These are phyloP conservation scores for Sebastes elongatus DNA, from an alignment of 2,797 vertebrate genomes.

Conservation along the genomic window DNA sequence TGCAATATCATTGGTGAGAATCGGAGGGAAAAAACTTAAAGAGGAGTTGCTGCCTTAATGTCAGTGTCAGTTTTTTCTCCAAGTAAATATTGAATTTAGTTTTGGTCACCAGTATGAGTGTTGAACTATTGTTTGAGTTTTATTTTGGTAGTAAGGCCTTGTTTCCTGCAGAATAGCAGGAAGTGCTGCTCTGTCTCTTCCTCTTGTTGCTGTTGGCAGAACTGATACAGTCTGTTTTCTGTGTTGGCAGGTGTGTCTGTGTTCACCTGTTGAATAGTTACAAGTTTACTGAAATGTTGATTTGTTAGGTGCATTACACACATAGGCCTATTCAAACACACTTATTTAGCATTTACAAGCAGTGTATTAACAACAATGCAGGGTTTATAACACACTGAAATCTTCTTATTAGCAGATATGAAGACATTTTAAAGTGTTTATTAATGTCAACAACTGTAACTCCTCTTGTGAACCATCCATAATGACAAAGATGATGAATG, in stretches of 20 bases:
- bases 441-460: too few species aligned
- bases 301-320: too few species aligned
- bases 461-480: too few species aligned
- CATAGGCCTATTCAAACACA: too few species aligned
- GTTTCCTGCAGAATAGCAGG: neutral
- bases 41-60: neutral
- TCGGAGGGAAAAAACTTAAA: neutral
- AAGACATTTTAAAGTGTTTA: too few species aligned
- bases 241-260: neutral
- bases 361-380: too few species aligned
- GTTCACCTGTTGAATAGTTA: neutral
- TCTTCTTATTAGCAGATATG: too few species aligned
- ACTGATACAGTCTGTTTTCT: neutral
- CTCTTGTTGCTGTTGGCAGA: conserved; percentile 1
- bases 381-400: too few species aligned
- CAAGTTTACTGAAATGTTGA: too few species aligned
- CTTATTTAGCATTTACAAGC: too few species aligned
- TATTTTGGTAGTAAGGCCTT: neutral
- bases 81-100: neutral
- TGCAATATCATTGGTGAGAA: neutral
- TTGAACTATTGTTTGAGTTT: neutral
- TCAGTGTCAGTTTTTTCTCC: neutral
- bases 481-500: too few species aligned
- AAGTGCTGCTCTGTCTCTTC: neutral
- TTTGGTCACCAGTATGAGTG: neutral